Conservation (phyloP, 2,113 vertebrate species). For the Gorsachius goisagi region DNA sequence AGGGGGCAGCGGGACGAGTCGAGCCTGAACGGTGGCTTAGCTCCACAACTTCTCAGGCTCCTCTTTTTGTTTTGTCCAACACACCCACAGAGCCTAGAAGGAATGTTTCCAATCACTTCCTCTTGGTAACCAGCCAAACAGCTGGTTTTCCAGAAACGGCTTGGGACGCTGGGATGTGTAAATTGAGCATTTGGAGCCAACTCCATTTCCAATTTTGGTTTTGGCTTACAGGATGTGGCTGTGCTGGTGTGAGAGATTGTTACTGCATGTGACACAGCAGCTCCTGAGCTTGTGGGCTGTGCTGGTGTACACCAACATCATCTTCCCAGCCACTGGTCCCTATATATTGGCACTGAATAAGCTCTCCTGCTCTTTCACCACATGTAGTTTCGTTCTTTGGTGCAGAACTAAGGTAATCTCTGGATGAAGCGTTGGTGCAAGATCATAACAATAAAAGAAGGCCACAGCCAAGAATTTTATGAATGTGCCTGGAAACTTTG, state of each 20-base stretch:
- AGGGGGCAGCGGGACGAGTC: neutral
- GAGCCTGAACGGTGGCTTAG: neutral
- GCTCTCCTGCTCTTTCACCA: neutral
- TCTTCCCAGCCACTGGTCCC: neutral
- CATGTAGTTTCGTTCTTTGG: neutral
- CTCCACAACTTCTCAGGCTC: neutral
- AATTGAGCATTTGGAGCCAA: neutral
- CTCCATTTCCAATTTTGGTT: neutral
- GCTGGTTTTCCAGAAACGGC: conserved; percentile 1
- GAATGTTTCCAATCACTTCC: conserved; percentile 15
- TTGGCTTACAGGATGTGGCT: neutral
- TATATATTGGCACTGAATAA: neutral
- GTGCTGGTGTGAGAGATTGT: neutral
- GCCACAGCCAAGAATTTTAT: conserved; percentile 22
- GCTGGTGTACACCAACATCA: neutral
- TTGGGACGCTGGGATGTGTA: neutral
- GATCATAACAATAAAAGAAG: neutral
- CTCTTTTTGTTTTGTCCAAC: neutral
- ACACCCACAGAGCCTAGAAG: neutral
- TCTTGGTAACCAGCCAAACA: neutral
- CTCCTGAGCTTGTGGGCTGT: neutral
- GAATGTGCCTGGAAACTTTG: conserved; percentile 16
- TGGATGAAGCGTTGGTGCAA: neutral
- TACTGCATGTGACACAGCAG: neutral
- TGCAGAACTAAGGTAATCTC: neutral